A percentile compares a stretch with the other conserved stretches of the same genome.
Conservation (phyloP, 1,140 invertebrate species). For the Hyles vespertilio region DNA sequence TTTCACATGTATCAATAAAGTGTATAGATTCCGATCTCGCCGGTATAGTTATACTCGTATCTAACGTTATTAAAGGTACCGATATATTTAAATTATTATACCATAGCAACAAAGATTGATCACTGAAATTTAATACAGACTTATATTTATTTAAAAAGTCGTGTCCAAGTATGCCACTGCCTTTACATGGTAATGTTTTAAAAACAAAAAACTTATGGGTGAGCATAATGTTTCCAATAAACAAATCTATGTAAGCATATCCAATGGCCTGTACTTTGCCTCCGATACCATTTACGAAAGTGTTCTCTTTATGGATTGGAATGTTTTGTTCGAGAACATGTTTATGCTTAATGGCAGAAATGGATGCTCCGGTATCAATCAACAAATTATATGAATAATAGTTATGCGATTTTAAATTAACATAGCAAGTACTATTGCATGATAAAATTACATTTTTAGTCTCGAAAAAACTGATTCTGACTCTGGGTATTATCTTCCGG, state of each 20-base stretch:
- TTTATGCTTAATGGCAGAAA: slow-evolving; percentile 9
- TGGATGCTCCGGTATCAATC: slow-evolving; percentile 23
- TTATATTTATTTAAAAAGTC: slow-evolving; percentile 26
- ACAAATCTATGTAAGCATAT: slow-evolving; percentile 19
- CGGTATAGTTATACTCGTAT: slow-evolving; percentile 5
- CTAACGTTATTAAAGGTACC: slow-evolving; percentile 9
- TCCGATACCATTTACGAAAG: slow-evolving; percentile 25
- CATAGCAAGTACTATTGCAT: slow-evolving; percentile 1
- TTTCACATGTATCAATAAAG: slow-evolving; percentile 14
- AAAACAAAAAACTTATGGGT: slow-evolving; percentile 27
- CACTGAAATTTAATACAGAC: slow-evolving; percentile 11
- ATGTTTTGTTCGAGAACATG: slow-evolving; percentile 14
- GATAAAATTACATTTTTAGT: slow-evolving; percentile 13
- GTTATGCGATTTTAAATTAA: background rate
- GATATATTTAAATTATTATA: slow-evolving; percentile 11
- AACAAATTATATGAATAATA: slow-evolving; percentile 7
- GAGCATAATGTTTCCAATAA: slow-evolving; percentile 8
- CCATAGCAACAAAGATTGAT: slow-evolving; percentile 15
- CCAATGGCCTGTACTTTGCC: slow-evolving; percentile 21
- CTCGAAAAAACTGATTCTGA: slow-evolving; percentile 18
- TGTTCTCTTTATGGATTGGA: slow-evolving; percentile 18
- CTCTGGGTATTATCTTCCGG: slow-evolving; percentile 1
- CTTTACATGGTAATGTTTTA: slow-evolving; percentile 20
- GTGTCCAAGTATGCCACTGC: slow-evolving; percentile 22
- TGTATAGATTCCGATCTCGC: slow-evolving; percentile 24